Evolutionary conservation across 1,140 invertebrate species (phyloP).

Genomic region (Drosophila baimaii): DNA sequence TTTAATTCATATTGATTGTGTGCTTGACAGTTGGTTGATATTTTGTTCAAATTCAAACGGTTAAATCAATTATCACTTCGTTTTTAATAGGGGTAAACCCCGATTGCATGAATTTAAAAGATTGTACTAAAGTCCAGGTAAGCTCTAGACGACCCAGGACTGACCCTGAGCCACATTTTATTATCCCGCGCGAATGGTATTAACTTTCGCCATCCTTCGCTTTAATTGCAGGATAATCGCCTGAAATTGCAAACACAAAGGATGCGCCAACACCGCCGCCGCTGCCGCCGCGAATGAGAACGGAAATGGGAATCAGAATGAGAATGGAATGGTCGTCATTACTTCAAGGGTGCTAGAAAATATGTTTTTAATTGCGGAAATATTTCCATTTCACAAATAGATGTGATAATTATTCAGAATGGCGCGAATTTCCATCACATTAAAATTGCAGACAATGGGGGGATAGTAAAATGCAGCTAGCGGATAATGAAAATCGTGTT

Average conservation of each 20-base stretch:
- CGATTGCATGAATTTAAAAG: no score
- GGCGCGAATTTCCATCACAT: slow-evolving; percentile 76
- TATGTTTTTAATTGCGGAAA: slow-evolving; percentile 78
- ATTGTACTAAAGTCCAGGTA: neutral
- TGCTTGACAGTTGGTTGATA: slow-evolving; percentile 11
- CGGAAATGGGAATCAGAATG: slow-evolving; percentile 12
- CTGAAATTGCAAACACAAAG: slow-evolving; percentile 49
- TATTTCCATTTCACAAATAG: slow-evolving; percentile 71
- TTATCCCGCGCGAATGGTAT: slow-evolving; percentile 7
- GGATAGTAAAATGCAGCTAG: slow-evolving; percentile 68
- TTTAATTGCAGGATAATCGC: slow-evolving; percentile 64
- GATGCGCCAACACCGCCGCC: slow-evolving; percentile 15
- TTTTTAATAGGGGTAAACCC: no score
- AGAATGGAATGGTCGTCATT: slow-evolving; percentile 47
- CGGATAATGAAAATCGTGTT: slow-evolving; percentile 64
- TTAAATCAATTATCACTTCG: slow-evolving; percentile 15
- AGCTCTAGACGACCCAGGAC: neutral
- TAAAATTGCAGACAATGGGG: slow-evolving; percentile 75
- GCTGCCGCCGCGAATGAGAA: neutral
- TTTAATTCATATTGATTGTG: slow-evolving; percentile 28
- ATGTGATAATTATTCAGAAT: slow-evolving; percentile 76
- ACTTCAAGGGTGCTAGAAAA: slow-evolving; percentile 71
- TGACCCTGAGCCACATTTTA: slow-evolving; percentile 5
- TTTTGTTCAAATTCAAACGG: slow-evolving; percentile 8
- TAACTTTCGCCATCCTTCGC: slow-evolving; percentile 18